These are phyloP conservation scores for Cerceris ruficornis DNA, from an alignment of 2,888 invertebrate genomes.

Conservation along the genomic window DNA sequence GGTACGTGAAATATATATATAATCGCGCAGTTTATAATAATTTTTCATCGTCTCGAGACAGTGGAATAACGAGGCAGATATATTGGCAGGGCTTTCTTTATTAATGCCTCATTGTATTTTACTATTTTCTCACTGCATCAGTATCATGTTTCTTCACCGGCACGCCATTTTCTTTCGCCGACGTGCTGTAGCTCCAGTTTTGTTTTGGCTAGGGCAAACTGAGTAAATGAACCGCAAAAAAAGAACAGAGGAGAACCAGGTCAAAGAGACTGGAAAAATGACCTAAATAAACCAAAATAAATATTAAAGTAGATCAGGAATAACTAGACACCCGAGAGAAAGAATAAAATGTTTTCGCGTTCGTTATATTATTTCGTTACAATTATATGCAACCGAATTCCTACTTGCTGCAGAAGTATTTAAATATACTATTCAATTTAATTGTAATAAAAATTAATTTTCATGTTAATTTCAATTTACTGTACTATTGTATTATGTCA, in stretches of 20 bases:
- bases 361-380: neutral
- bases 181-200: slow-evolving; percentile 56
- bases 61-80: too few species aligned
- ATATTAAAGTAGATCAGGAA: slow-evolving; percentile 7
- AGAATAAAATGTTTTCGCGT: neutral
- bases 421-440: too few species aligned
- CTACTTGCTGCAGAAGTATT: too few species aligned
- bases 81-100: slow-evolving; percentile 33
- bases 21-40: too few species aligned
- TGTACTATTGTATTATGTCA: too few species aligned
- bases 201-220: slow-evolving; percentile 31
- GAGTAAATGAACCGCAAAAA: slow-evolving; percentile 35
- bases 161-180: slow-evolving; percentile 36
- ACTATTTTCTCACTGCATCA: slow-evolving; percentile 21
- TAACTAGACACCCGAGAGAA: neutral
- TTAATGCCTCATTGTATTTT: slow-evolving; percentile 23
- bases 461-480: too few species aligned
- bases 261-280: slow-evolving; percentile 1
- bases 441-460: too few species aligned
- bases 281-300: slow-evolving; percentile 26
- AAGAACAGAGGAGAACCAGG: slow-evolving; percentile 7
- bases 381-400: too few species aligned
- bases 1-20: too few species aligned
- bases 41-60: too few species aligned
- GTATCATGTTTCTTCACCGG: slow-evolving; percentile 26